Base-by-base conservation (phyloP, 2,113 vertebrate genomes). In the Malaclemys terrapin region DNA sequence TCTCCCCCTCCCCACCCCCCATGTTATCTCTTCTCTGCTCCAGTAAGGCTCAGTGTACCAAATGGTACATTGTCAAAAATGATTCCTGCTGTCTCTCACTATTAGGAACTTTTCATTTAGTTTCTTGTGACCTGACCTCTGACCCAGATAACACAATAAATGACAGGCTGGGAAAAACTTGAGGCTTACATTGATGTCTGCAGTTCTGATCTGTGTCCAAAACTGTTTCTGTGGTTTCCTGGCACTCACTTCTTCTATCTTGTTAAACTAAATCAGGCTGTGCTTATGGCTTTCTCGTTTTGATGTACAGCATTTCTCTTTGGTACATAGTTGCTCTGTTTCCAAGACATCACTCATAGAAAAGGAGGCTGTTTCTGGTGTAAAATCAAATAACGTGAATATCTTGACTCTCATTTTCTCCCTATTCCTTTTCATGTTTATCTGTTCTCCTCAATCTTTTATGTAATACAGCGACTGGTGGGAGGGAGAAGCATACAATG, bases 401-500 rank as follows among this genome's bases (percentile, higher is more conserved):
- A 11, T 82, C 54, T 52, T 52, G 49, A 56, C 38, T 93, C 25
- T 38, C 0, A 6, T 14, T 62, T 81, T 80, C 84, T 27, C 17
- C 31, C 10, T 72, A 3, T 82, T 57, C 54, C 49, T 91, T 84
- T 75, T 88, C 59, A 12, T 93, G 38, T 84, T 4, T 89, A 38
- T 79, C 22, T 78, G 49, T 91, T 94, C 29, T 89, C 82, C 56
- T 62, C 56, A 88, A 87, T 82, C 38, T 93, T 94, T 86, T 84
- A 38, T 72, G 76, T 84, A 52, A 7, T 91, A n/a, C 45, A 45
- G 72, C 42, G 50, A 45, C 17, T 84, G 50, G 59, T 35, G 85
- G 93, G n/a, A 88, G 53, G 27, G 72, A 56, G 88, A 93, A 89
- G 17, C 85, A 5, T 85, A 80, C 49, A 89, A 69, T 85, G 75